These are phyloP conservation scores for Drosophila tristis DNA, from an alignment of 1,140 invertebrate species.

Conservation along the genomic window DNA sequence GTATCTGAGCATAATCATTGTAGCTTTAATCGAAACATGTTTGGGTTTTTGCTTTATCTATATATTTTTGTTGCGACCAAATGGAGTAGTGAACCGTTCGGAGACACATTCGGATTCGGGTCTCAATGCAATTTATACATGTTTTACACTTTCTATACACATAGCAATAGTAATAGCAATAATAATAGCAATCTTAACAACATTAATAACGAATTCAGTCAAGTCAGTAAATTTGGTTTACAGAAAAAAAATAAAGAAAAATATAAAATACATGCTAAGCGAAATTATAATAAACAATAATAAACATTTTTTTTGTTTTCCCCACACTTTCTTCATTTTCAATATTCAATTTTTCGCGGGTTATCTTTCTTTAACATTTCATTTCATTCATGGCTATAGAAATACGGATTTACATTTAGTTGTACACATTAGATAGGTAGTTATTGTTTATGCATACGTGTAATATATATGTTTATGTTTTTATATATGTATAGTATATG, in stretches of 20 bases:
- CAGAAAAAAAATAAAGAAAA: slow-evolving; percentile 71
- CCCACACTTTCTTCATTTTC: slow-evolving; percentile 33
- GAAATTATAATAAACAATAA: slow-evolving; percentile 58
- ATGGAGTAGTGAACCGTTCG: slow-evolving; percentile 43
- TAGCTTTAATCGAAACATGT: slow-evolving; percentile 42
- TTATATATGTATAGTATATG: slow-evolving; percentile 46
- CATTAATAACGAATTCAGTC: slow-evolving; percentile 81
- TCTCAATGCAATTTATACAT: slow-evolving; percentile 71
- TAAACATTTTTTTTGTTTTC: slow-evolving; percentile 28
- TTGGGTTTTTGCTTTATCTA: slow-evolving; percentile 43
- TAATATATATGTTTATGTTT: slow-evolving; percentile 3
- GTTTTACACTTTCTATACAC: slow-evolving; percentile 74
- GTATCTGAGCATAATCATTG: slow-evolving; percentile 43
- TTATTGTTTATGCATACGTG: slow-evolving; percentile 34
- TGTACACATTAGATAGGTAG: slow-evolving; percentile 47
- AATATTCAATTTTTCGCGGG: slow-evolving; percentile 52
- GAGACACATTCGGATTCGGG: slow-evolving; percentile 32
- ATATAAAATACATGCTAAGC: not conserved
- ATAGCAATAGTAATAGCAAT: slow-evolving; percentile 56
- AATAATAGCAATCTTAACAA: slow-evolving; percentile 72
- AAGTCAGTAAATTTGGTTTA: slow-evolving; percentile 81
- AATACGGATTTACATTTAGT: slow-evolving; percentile 69
- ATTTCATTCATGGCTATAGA: slow-evolving; percentile 43
- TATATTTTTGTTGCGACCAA: slow-evolving; percentile 45
- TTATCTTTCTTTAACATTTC: slow-evolving; percentile 37